Evolutionary conservation across 1,140 invertebrate species (phyloP).

Genomic region (Lysiphlebus fabarum): DNA sequence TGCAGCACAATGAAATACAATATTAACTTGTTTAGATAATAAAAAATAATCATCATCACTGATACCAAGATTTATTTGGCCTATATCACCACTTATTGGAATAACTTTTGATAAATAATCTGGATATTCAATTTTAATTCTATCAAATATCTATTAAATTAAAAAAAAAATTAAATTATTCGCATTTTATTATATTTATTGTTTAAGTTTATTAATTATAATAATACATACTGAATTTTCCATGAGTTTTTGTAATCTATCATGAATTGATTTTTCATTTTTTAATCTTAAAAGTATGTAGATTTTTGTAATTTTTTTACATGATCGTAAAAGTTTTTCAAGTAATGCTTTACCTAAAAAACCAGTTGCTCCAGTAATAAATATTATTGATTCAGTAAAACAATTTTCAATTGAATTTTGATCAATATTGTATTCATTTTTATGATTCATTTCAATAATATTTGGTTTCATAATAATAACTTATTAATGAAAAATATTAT

Average conservation of each 20-base stretch:
- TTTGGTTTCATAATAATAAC: no score
- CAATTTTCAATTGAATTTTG: constrained; percentile 56
- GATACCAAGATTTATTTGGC: constrained; percentile 63
- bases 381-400: constrained; percentile 59
- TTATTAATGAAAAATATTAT: no score
- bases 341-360: constrained; percentile 75
- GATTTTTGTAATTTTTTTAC: constrained; percentile 66
- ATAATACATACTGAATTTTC: constrained; percentile 62
- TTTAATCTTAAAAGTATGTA: constrained; percentile 76
- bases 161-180: no score
- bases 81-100: constrained; percentile 72
- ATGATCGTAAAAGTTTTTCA: constrained; percentile 77
- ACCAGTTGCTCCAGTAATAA: constrained; percentile 64
- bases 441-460: constrained; percentile 26
- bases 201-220: no score
- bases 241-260: constrained; percentile 64
- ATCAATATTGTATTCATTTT: constrained; percentile 43
- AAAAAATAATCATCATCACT: constrained; percentile 55
- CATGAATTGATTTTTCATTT: constrained; percentile 60
- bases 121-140: constrained; percentile 64
- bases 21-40: constrained; percentile 69
- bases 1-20: constrained; percentile 92
- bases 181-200: no score
- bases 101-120: constrained; percentile 70
- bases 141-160: constrained; percentile 65